Evolutionary conservation across 2,888 invertebrate genomes (phyloP).

Genomic region (Macrosiphum euphorbiae): DNA sequence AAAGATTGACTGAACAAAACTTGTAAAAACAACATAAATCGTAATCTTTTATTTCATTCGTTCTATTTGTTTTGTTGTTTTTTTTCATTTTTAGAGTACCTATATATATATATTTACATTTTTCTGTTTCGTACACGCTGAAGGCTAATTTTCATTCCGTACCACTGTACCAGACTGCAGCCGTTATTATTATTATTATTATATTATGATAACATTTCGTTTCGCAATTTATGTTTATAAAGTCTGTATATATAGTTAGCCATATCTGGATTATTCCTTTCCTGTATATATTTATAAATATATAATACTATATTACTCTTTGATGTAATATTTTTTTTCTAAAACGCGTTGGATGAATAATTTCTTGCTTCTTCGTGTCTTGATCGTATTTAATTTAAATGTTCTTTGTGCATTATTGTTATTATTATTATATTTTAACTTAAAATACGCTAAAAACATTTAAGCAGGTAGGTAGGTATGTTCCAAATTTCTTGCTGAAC

Average conservation of each 20-base stretch:
- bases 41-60: constrained; percentile 13
- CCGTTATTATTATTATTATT: constrained; percentile 10
- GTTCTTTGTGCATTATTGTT: background rate
- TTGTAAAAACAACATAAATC: constrained; percentile 17
- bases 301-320: background rate
- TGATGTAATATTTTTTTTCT: background rate
- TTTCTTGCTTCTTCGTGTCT: background rate
- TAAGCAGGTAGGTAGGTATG: background rate
- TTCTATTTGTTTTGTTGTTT: background rate
- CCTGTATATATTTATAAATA: background rate
- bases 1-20: constrained; percentile 20
- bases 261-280: background rate
- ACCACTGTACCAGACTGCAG: background rate
- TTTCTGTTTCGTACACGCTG: background rate
- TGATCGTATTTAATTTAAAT: background rate
- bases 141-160: background rate
- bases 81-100: background rate
- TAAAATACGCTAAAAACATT: background rate
- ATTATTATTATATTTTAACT: background rate
- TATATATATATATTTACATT: background rate
- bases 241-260: background rate
- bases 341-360: background rate
- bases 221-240: background rate
- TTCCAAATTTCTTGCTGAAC: background rate
- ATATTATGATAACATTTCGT: background rate